These are phyloP conservation scores for Cheilosia urbana DNA, from an alignment of 2,888 invertebrate genomes.

Conservation along the genomic window DNA sequence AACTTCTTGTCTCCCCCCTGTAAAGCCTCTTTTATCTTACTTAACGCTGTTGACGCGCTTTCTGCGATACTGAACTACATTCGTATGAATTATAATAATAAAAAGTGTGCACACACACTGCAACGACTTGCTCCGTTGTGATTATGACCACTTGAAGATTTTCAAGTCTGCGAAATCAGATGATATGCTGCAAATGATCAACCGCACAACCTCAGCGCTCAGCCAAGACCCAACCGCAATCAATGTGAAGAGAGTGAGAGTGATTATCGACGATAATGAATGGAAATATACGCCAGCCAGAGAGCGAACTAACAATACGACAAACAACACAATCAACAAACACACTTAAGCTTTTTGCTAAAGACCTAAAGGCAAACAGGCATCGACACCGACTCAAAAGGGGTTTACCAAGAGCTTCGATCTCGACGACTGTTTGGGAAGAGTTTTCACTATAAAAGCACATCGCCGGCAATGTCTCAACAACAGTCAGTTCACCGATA, in stretches of 20 bases:
- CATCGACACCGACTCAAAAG: conserved; percentile 13
- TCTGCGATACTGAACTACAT: conserved; percentile 58
- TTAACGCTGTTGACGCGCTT: neutral
- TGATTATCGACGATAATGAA: conserved; percentile 58
- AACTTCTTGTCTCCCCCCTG: conserved; percentile 16
- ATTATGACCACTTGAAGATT: conserved; percentile 30
- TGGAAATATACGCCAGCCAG: conserved; percentile 59
- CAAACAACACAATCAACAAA: conserved; percentile 25
- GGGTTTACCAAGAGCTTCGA: conserved; percentile 60
- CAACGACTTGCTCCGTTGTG: conserved; percentile 17
- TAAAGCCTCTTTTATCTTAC: conserved; percentile 6
- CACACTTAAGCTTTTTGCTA: conserved; percentile 53
- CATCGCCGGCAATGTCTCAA: conserved; percentile 68
- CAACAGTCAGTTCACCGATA: conserved; percentile 72
- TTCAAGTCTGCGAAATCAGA: conserved; percentile 37
- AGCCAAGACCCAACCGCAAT: conserved; percentile 9
- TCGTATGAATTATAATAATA: conserved; percentile 27
- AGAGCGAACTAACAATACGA: conserved; percentile 27
- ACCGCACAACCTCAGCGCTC: neutral
- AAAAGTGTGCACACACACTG: conserved; percentile 19
- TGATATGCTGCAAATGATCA: conserved; percentile 50
- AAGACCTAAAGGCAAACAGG: conserved; percentile 45
- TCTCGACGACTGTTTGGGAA: conserved; percentile 39
- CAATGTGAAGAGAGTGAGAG: conserved; percentile 65
- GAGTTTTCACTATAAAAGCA: conserved; percentile 73